phyloP scores from a whole-genome alignment of 1,140 invertebrate species.

The Plectus sambesii region DNA sequence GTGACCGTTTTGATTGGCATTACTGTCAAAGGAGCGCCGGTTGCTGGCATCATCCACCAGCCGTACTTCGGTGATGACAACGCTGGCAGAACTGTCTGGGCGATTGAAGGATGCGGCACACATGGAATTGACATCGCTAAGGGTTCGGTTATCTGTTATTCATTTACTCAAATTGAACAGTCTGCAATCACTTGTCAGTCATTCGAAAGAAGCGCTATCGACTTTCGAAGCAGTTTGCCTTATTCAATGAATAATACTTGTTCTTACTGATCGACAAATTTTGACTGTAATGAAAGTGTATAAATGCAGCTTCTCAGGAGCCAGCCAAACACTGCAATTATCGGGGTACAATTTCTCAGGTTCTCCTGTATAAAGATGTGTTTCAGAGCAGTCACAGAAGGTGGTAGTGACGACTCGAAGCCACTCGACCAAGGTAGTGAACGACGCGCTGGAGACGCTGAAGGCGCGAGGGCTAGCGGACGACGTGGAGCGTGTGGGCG shows the following conservation, averaged over 20 bases:
- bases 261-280: slow-evolving; percentile 7
- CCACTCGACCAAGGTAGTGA: slow-evolving; percentile 69
- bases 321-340: no score
- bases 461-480: slow-evolving; percentile 56
- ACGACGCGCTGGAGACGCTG: slow-evolving; percentile 68
- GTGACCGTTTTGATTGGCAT: slow-evolving; percentile 97
- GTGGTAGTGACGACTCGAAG: slow-evolving; percentile 60
- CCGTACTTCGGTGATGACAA: slow-evolving; percentile 69
- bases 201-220: no score
- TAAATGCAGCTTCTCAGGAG: no score
- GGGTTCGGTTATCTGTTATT: slow-evolving; percentile 50
- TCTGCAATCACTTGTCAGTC: no score
- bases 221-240: no score
- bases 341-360: no score
- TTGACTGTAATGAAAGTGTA: neutral
- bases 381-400: slow-evolving; percentile 18
- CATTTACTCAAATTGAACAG: no score
- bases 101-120: slow-evolving; percentile 69
- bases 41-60: slow-evolving; percentile 92
- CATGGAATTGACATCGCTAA: slow-evolving; percentile 60
- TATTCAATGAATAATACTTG: no score
- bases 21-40: slow-evolving; percentile 68
- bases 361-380: no score
- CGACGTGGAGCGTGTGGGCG: slow-evolving; percentile 76
- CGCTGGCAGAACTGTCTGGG: slow-evolving; percentile 84